Base-by-base conservation (phyloP, 1,140 invertebrate species). In the Sinella curviseta region DNA sequence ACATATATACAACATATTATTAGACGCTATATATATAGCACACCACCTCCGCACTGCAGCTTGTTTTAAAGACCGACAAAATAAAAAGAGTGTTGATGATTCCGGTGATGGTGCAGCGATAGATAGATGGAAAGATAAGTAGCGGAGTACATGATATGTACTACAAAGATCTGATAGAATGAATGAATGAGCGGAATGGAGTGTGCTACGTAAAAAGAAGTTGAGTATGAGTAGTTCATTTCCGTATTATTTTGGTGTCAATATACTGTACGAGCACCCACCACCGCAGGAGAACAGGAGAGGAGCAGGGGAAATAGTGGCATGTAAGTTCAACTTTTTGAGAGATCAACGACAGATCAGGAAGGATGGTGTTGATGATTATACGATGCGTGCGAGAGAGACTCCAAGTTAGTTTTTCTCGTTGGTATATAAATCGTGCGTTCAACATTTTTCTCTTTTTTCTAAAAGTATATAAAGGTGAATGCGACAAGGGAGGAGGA, bases 311-410 rank as follows among this genome's bases (percentile, higher is more conserved):
- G n/a, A n/a, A n/a, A n/a, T 60, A 26, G 8, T 3, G 55, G n/a
- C 55, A 24, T 60, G 55, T 60, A 70, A 70, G 65, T 30, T 70
- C 65, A 70, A 70, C 28, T 70, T 65, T 33, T 70, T 31, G 31
- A 30, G 26, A 70, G 65, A 70, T 70, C 65, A 70, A 70, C 65
- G 65, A 70, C 65, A 70, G 65, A 70, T 70, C 65, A 70, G 65
- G 65, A 70, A 70, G 65, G 65, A 70, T 70, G 30, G 1, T 33
- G 65, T 30, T 70, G 65, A 70, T 70, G 65, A 70, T 70, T 24
- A 70, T 65, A 17, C 24, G 57, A 26, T 65, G 57, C 57, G 24
- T 65, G 39, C 39, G 20, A 48, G 39, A 20, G 39, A 48, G 39
- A 48, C 39, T 48, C 20, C 20, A 48, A 20, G 8, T 48, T 48